Conservation (phyloP, 2,113 vertebrate species). For the Eclectus roratus region DNA sequence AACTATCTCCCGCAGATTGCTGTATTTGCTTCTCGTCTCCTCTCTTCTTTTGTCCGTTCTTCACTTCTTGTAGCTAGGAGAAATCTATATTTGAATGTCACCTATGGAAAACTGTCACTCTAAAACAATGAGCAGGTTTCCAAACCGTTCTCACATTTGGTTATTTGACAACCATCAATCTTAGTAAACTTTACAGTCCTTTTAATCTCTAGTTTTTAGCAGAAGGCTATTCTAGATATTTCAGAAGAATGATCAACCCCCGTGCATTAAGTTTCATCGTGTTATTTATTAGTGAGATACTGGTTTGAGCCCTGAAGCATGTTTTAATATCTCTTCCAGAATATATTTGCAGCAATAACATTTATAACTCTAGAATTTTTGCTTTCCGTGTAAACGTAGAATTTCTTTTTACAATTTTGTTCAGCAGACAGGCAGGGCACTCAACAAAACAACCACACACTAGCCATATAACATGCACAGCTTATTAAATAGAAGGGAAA, state of each 20-base stretch:
- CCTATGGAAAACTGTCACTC: neutral
- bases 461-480: neutral
- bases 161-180: neutral
- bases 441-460: neutral
- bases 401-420: neutral
- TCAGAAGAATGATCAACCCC: neutral
- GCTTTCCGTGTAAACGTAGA: neutral
- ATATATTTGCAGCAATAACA: slow-evolving; percentile 18
- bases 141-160: neutral
- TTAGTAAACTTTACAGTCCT: neutral
- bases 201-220: neutral
- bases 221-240: neutral
- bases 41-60: neutral
- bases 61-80: neutral
- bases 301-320: neutral
- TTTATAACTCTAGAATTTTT: neutral
- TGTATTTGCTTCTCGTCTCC: neutral
- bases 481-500: neutral
- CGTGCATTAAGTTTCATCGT: neutral
- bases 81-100: neutral
- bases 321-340: slow-evolving; percentile 10
- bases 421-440: neutral
- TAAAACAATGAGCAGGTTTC: neutral
- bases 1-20: neutral
- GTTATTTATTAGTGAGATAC: neutral